Evolutionary conservation across 1,140 invertebrate genomes (phyloP), one percentile per base, ranked within the genome.

Genomic region (Zaprionus kolodkinae): DNA sequence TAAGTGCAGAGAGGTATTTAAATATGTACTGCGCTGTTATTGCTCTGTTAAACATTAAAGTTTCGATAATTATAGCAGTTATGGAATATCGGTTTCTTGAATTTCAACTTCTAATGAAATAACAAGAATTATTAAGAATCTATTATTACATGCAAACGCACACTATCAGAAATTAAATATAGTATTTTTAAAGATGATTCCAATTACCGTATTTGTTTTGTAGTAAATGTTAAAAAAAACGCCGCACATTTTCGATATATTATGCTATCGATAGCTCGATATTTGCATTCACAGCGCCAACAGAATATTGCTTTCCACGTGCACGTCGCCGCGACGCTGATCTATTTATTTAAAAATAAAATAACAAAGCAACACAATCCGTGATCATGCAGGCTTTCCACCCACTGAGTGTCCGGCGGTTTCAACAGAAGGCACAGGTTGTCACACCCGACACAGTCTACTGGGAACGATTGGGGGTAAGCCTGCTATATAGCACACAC

Each of bases 391-490:
- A 93, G 35, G 56, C 52, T 61, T 97, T 96, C 91, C 96, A 96
- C 81, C 95, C 95, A 93, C 95, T 95, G 48, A 96, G 96, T 91
- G 94, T 94, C 13, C 95, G 96, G 83, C 94, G 95, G n/a, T 96
- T 95, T 84, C 93, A 95, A 72, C 96, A 96, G 88, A 93, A 94
- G 33, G 94, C 94, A 3, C 94, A 95, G 43, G 95, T 95, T 79
- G 88, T 95, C 56, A 97, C 96, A 0, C 94, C 94, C 36, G 97
- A 98, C 93, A 94, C 94, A 78, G 91, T 96, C 72, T 98, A 97
- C 89, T 98, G 97, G 97, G 97, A 97, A 88, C 95, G 96, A 91
- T 94, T 97, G 81, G 94, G 95, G 70, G 97, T 97, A 94, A 94
- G 94, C 94, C 27, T 6, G 5, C 48, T 40, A 67, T 17, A 56